Percentiles rank a stretch among this genome's conserved stretches.
Evolutionary conservation across 2,113 vertebrate species (phyloP).

Genomic region (Perca schrenkii): DNA sequence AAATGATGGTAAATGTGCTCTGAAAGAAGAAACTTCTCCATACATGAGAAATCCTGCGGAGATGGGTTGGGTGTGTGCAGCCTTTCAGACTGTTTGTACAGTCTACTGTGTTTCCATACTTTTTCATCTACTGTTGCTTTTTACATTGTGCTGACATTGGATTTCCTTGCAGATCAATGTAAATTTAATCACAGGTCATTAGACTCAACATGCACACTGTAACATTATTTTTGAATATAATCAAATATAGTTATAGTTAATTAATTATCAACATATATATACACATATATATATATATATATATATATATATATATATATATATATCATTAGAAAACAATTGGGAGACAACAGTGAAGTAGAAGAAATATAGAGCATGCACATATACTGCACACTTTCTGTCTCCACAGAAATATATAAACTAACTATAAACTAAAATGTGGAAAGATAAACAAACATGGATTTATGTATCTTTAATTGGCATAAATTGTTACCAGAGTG

Average conservation of each 20-base stretch:
- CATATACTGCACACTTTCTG: background rate
- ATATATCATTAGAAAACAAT: background rate
- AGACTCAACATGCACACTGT: background rate
- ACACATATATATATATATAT: no score
- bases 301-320: no score
- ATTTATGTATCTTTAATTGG: no score
- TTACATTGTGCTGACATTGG: background rate
- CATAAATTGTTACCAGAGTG: background rate
- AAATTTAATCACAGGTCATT: background rate
- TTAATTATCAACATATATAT: background rate
- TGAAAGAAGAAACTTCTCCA: conserved; percentile 31
- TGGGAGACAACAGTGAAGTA: background rate
- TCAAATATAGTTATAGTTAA: background rate
- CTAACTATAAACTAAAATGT: no score
- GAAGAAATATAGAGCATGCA: background rate
- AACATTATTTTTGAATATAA: background rate
- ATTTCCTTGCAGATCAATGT: background rate
- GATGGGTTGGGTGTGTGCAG: conserved; percentile 36
- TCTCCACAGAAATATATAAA: background rate
- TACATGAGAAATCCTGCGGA: conserved; percentile 27
- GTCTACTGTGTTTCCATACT: background rate
- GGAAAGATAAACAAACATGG: no score
- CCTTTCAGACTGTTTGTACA: conserved; percentile 11
- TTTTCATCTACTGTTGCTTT: background rate
- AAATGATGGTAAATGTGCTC: conserved; percentile 44